A percentile compares a stretch with the other conserved stretches of the same genome.
phyloP scores from a whole-genome alignment of 2,888 invertebrate genomes.

The Caradrina kadenii region DNA sequence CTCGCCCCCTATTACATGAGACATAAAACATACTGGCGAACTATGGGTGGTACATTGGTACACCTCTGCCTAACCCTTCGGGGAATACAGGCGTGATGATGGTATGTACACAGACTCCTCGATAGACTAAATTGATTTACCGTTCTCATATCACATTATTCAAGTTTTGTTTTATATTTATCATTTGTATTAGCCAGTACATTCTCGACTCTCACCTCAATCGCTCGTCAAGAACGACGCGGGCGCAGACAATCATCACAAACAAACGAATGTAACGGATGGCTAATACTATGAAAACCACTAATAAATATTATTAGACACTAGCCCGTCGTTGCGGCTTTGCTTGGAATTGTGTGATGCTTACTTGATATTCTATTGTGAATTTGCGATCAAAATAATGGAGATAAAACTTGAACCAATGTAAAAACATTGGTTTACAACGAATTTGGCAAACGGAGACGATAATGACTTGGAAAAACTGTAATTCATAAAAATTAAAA shows the following conservation, averaged over 20 bases:
- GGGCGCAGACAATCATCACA: constrained; percentile 47
- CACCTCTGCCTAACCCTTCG: too few relatives aligned
- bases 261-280: constrained; percentile 62
- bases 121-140: background rate
- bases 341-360: constrained; percentile 6
- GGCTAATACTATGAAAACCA: constrained; percentile 53
- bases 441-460: too few relatives aligned
- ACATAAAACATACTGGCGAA: too few relatives aligned
- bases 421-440: background rate
- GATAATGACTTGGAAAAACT: too few relatives aligned
- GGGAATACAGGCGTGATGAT: too few relatives aligned
- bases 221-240: constrained; percentile 25
- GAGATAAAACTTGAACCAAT: background rate
- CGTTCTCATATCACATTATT: background rate
- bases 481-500: too few relatives aligned
- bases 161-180: background rate
- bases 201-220: constrained; percentile 48
- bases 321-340: constrained; percentile 42
- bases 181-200: constrained; percentile 17
- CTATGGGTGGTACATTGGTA: too few relatives aligned
- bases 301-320: constrained; percentile 58
- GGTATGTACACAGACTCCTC: background rate
- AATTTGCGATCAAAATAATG: background rate
- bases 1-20: too few relatives aligned
- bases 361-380: background rate